Evolutionary conservation across 2,113 vertebrate genomes (phyloP), one percentile per base, ranked within the genome.

Genomic region (Nesogale talazaci): DNA sequence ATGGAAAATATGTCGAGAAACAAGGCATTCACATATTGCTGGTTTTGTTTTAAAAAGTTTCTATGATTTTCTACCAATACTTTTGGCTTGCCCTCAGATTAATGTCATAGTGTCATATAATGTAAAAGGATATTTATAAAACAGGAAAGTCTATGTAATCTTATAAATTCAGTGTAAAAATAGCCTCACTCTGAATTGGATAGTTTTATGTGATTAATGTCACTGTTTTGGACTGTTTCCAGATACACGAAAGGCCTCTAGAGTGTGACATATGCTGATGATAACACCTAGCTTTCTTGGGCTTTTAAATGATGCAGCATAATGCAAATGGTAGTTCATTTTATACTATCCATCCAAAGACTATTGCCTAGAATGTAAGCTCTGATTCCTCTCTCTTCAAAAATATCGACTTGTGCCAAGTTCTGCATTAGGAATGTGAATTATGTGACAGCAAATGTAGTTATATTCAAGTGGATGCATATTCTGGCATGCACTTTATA

Each of bases 391-490:
- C 29, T 36, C 36, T 9, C 9, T 65, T 42, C 17, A 76, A 88
- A 84, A 40, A 88, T 61, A 88, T 22, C 69, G 82, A 93, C 92
- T 84, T 89, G 81, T 90, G 95, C 94, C 96, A 97, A 96, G 46
- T 96, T 25, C 56, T 96, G 72, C 93, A 97, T 96, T 97, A 97
- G 94, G 93, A 87, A 88, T 94, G 83, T 96, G 96, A 96, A 85
- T 95, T 96, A 95, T 95, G 82, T 95, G 96, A 91, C 92, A 95
- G 92, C 17, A 85, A n/a, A 36, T 42, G 14, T 93, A 93, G 87
- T 95, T 95, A 96, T 89, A 76, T 94, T 90, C 86, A 74, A 77
- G 70, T 82, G 70, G 82, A 95, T 94, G 82, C 88, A 75, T 83
- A 88, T 92, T 89, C 76, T 94, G 95, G 92, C 93, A 96, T 95